Percentiles rank a stretch among this genome's conserved stretches.
Conservation (phyloP, 2,888 invertebrate species). For the Cryptus armator region DNA sequence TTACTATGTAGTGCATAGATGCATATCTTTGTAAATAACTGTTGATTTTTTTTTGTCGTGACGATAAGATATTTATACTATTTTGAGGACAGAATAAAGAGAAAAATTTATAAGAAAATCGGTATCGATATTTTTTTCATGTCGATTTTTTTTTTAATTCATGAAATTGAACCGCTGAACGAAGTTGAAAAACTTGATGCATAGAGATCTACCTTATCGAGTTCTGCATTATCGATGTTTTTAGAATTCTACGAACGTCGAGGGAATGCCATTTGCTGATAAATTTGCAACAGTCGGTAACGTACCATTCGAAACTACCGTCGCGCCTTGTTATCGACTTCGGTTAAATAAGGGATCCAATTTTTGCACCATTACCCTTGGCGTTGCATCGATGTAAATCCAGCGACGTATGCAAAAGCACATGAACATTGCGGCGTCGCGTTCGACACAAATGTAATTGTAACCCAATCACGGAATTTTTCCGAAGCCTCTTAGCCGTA, state of each 20-base stretch:
- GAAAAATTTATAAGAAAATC: slow-evolving; percentile 31
- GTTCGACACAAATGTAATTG: too few species aligned
- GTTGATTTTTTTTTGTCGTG: slow-evolving; percentile 33
- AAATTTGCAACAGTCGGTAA: neutral
- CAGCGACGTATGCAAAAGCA: neutral
- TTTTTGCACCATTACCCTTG: neutral
- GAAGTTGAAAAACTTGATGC: neutral
- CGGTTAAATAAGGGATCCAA: neutral
- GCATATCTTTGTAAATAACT: slow-evolving; percentile 57
- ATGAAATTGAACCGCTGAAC: too few species aligned
- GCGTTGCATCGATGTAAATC: neutral
- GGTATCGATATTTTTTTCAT: neutral
- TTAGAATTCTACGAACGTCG: neutral
- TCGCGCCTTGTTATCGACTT: neutral
- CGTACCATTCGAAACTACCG: neutral
- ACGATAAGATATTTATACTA: slow-evolving; percentile 60
- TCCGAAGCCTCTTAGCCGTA: slow-evolving; percentile 2
- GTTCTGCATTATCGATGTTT: neutral
- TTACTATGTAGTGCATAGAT: slow-evolving; percentile 25
- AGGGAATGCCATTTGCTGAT: neutral
- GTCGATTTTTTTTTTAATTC: too few species aligned
- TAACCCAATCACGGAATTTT: neutral
- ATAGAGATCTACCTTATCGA: neutral
- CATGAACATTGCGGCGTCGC: neutral
- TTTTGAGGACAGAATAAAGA: slow-evolving; percentile 36